Evolutionary conservation across 2,113 vertebrate species (phyloP), one percentile per base, ranked within the genome.

Genomic region (Brachypodius melanocephalos): DNA sequence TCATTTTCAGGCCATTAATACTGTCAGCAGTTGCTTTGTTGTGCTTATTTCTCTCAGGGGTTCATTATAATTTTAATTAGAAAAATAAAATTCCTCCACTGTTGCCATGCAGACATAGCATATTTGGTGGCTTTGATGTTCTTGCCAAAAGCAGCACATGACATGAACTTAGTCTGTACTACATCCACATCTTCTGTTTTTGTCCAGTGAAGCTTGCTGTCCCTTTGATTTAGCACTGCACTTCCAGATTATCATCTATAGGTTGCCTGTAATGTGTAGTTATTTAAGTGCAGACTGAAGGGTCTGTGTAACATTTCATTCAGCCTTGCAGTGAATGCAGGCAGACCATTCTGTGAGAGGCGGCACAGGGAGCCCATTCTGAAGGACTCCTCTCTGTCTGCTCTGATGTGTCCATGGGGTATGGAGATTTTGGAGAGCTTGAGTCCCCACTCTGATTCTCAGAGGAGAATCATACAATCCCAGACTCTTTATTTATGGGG

Each of bases 121-220:
- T 76, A 86, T 76, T 94, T 92, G 48, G 36, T 42, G 52, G 36
- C 92, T 92, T 95, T 92, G 65, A 90, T 84, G 80, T 92, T 43
- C 51, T 71, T 1, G 63, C 80, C 66, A 92, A 84, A 81, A 87
- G 69, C 65, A 91, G 49, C 40, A 21, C 49, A 22, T 74, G 88
- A 79, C 68, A 49, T 19, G 69, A 90, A 58, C 32, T 90, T 65
- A 17, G 55, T 40, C 68, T 92, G 86, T 63, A 24, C 54, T 85
- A 36, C 36, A 20, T 28, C 81, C 65, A 28, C 46, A n/a, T 66
- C 18, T 52, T 78, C 59, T 94, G n/a, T 43, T 89, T 87, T 51
- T 85, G 54, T 67, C 4, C 5, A 87, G 57, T 58, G 49, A 86
- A 95, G 51, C 80, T 55, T 86, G 22, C 54, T 57, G 10, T 67